These are phyloP conservation scores for Metalampra italica DNA, from an alignment of 2,888 invertebrate genomes.

Conservation along the genomic window DNA sequence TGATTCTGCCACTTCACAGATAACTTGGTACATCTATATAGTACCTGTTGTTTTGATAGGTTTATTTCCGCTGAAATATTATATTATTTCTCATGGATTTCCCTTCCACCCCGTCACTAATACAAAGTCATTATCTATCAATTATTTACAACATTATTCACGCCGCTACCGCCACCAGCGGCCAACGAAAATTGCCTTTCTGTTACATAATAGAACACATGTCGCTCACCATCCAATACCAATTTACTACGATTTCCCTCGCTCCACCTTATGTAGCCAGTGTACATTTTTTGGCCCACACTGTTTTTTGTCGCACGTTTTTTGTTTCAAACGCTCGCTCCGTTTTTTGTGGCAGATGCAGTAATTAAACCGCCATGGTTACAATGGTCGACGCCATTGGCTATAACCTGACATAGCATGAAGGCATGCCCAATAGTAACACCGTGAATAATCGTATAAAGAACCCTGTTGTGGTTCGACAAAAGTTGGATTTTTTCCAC, in stretches of 20 bases:
- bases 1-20: no score
- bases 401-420: slow-evolving; percentile 32
- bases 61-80: neutral
- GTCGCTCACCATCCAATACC: slow-evolving; percentile 31
- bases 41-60: no score
- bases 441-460: slow-evolving; percentile 50
- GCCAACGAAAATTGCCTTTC: slow-evolving; percentile 13
- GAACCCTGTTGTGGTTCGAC: slow-evolving; percentile 39
- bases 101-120: slow-evolving; percentile 9
- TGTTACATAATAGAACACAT: slow-evolving; percentile 21
- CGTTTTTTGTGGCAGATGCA: slow-evolving; percentile 39
- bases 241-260: slow-evolving; percentile 65
- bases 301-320: slow-evolving; percentile 31
- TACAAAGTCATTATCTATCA: slow-evolving; percentile 22
- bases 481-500: slow-evolving; percentile 44
- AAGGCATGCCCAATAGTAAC: slow-evolving; percentile 42
- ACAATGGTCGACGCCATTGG: slow-evolving; percentile 48
- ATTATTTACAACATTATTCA: slow-evolving; percentile 25
- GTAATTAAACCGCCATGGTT: slow-evolving; percentile 49
- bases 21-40: no score
- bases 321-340: slow-evolving; percentile 38
- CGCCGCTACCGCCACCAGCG: slow-evolving; percentile 12
- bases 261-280: slow-evolving; percentile 41
- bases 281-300: slow-evolving; percentile 25
- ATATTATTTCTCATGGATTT: slow-evolving; percentile 7